These are phyloP conservation scores for Serranus cabrilla DNA, from an alignment of 2,797 vertebrate genomes.

Conservation along the genomic window DNA sequence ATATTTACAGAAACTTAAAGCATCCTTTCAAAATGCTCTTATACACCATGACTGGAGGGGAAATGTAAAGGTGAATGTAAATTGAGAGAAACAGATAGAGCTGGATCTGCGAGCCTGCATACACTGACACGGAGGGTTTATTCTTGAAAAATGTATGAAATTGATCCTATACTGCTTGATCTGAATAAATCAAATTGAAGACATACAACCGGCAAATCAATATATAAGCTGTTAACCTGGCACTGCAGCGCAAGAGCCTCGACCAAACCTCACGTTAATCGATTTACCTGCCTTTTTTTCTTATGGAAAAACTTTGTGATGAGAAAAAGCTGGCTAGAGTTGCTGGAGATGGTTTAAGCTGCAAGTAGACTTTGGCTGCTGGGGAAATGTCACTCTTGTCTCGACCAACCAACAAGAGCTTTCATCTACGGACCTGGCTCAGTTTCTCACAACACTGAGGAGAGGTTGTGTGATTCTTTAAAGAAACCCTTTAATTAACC, in stretches of 20 bases:
- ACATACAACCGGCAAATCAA: not conserved
- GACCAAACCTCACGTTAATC: no score
- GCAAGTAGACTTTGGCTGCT: constrained; percentile 1
- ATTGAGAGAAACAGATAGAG: not conserved
- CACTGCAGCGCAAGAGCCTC: no score
- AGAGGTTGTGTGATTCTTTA: not conserved
- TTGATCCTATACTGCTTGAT: not conserved
- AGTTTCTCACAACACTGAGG: not conserved
- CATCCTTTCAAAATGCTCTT: not conserved
- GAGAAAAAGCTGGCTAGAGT: not conserved
- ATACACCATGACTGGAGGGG: not conserved
- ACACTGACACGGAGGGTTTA: not conserved
- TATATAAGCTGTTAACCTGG: no score
- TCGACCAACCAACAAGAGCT: not conserved
- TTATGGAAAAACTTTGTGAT: no score
- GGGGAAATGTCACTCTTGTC: not conserved
- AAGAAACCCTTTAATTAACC: not conserved
- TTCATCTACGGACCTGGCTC: no score
- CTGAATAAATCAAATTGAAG: not conserved
- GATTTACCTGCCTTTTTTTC: no score
- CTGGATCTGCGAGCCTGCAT: not conserved
- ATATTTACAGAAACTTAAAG: not conserved
- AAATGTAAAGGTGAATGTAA: constrained; percentile 1
- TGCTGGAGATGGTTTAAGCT: not conserved
- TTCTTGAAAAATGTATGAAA: not conserved